Evolutionary conservation across 2,113 vertebrate species (phyloP).

Genomic region (Neopipo cinnamomea): DNA sequence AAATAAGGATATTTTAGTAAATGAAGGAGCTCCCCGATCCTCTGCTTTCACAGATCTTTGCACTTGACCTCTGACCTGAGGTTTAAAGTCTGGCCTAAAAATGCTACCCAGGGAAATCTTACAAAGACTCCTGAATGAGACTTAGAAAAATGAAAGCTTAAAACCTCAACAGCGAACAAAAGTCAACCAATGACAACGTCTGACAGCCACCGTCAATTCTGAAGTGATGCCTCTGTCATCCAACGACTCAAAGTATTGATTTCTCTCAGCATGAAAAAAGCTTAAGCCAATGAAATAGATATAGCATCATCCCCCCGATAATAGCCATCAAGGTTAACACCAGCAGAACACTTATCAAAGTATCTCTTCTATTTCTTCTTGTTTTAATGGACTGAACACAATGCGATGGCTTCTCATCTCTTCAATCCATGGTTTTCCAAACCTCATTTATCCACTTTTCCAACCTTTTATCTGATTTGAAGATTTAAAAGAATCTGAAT

Average conservation of each 20-base stretch:
- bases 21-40: conserved; percentile 72
- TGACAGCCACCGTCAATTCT: conserved; percentile 96
- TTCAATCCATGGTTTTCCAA: conserved; percentile 41
- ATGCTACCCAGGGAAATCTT: conserved; percentile 83
- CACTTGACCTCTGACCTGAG: conserved; percentile 83
- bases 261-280: conserved; percentile 84
- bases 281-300: conserved; percentile 86
- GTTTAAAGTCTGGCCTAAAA: conserved; percentile 79
- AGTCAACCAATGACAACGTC: conserved; percentile 91
- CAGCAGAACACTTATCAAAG: conserved; percentile 94
- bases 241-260: conserved; percentile 88
- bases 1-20: conserved; percentile 72
- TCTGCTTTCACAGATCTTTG: conserved; percentile 74
- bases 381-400: conserved; percentile 89
- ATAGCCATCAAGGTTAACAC: conserved; percentile 95
- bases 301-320: conserved; percentile 77
- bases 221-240: conserved; percentile 94
- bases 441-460: conserved; percentile 59
- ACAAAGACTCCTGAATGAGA: conserved; percentile 78
- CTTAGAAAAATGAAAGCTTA: conserved; percentile 93
- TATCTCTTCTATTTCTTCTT: conserved; percentile 81
- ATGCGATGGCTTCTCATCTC: conserved; percentile 81
- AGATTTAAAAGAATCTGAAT: conserved; percentile 62
- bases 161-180: conserved; percentile 92
- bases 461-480: conserved; percentile 64